These are phyloP conservation scores for Pollimyrus isidori DNA, from an alignment of 2,113 vertebrate genomes.

Conservation along the genomic window DNA sequence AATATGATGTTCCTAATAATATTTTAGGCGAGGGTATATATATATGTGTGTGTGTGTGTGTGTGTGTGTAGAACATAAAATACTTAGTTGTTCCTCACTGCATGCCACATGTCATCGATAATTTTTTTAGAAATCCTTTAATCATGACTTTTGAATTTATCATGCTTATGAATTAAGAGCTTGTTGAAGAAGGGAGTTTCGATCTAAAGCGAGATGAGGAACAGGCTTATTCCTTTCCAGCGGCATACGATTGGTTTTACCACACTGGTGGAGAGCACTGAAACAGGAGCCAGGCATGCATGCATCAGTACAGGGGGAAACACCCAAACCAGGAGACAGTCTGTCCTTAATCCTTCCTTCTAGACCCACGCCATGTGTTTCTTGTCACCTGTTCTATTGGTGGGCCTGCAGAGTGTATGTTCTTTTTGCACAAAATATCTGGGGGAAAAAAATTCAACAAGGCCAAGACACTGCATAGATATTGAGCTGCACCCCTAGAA, in stretches of 20 bases:
- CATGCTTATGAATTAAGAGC: not conserved
- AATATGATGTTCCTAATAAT: too few relatives aligned
- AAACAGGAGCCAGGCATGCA: not conserved
- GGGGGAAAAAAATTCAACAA: not conserved
- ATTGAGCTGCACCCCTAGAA: not conserved
- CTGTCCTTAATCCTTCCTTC: not conserved
- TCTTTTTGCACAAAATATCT: not conserved
- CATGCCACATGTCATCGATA: not conserved
- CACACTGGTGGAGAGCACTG: not conserved
- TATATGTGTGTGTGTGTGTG: too few relatives aligned
- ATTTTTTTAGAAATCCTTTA: too few relatives aligned
- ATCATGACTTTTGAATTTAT: not conserved
- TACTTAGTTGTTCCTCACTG: not conserved
- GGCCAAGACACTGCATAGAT: not conserved
- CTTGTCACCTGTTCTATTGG: not conserved
- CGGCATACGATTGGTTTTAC: not conserved
- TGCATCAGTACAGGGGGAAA: not conserved
- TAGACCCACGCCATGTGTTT: not conserved
- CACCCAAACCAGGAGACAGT: not conserved
- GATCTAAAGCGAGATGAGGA: not conserved
- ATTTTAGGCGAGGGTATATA: too few relatives aligned
- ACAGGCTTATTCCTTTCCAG: not conserved
- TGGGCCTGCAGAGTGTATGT: not conserved
- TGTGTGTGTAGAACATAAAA: not conserved
- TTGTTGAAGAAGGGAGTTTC: not conserved